Evolutionary conservation across 2,888 invertebrate genomes (phyloP).

Genomic region (Cheilosia grossa): DNA sequence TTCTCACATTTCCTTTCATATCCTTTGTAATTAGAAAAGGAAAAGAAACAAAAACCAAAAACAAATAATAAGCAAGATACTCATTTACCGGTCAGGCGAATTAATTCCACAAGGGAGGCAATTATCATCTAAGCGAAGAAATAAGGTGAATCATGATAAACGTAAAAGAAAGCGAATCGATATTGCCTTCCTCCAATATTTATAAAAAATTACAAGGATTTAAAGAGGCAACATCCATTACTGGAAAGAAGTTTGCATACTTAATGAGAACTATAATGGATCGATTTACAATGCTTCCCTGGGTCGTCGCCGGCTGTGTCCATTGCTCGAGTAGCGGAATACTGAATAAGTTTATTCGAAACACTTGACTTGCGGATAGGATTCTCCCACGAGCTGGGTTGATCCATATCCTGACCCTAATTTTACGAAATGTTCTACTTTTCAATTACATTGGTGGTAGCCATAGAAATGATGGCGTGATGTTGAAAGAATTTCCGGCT

Average conservation of each 20-base stretch:
- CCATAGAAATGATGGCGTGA: neutral
- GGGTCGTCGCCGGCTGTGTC: neutral
- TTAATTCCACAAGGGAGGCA: conserved; percentile 15
- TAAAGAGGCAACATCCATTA: conserved; percentile 18
- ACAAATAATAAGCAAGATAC: neutral
- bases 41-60: neutral
- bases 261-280: conserved; percentile 14
- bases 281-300: conserved; percentile 23
- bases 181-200: conserved; percentile 33
- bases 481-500: neutral
- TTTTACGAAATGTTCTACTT: conserved; percentile 11
- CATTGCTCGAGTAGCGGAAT: neutral
- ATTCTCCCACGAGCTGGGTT: conserved; percentile 9
- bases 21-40: neutral
- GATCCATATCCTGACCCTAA: conserved; percentile 6
- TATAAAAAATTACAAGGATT: conserved; percentile 36
- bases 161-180: conserved; percentile 1
- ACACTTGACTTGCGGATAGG: conserved; percentile 22
- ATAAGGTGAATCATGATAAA: conserved; percentile 6
- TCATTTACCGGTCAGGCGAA: conserved; percentile 21
- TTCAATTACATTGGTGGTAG: conserved; percentile 8
- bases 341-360: conserved; percentile 4
- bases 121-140: conserved; percentile 20
- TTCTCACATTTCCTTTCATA: conserved; percentile 24
- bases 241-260: conserved; percentile 33